A percentile compares a stretch with the other conserved stretches of the same genome.
Conservation (phyloP, 2,797 vertebrate species). For the Pseudochirops cupreus region DNA sequence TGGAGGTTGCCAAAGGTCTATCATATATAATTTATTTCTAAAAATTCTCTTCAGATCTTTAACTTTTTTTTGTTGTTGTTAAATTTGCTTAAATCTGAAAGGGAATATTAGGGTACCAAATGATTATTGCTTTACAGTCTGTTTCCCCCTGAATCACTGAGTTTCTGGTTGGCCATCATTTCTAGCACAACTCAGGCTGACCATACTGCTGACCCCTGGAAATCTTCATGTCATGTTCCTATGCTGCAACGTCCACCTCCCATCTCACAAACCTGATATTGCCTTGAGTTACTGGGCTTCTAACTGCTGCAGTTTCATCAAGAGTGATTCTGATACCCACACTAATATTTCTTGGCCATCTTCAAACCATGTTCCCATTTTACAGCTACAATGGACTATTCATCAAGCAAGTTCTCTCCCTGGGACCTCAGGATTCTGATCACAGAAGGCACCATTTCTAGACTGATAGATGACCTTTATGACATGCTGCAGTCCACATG, state of each 20-base stretch:
- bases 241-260: neutral
- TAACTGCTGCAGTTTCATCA: neutral
- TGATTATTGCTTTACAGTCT: neutral
- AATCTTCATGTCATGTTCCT: neutral
- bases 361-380: neutral
- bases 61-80: neutral
- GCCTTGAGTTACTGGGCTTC: neutral
- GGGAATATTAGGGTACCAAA: neutral
- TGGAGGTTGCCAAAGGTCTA: neutral
- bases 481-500: neutral
- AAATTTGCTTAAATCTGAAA: neutral
- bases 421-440: neutral
- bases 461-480: neutral
- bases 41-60: neutral
- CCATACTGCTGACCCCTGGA: neutral
- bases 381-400: neutral
- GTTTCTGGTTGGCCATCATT: neutral
- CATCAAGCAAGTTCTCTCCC: neutral
- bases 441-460: neutral
- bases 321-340: neutral
- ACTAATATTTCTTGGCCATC: neutral
- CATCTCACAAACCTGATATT: neutral
- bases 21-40: neutral
- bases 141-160: neutral
- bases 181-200: neutral